Percentiles rank a stretch among this genome's conserved stretches.
Conservation (phyloP, 2,797 vertebrate species). For the Nothura maculosa region DNA sequence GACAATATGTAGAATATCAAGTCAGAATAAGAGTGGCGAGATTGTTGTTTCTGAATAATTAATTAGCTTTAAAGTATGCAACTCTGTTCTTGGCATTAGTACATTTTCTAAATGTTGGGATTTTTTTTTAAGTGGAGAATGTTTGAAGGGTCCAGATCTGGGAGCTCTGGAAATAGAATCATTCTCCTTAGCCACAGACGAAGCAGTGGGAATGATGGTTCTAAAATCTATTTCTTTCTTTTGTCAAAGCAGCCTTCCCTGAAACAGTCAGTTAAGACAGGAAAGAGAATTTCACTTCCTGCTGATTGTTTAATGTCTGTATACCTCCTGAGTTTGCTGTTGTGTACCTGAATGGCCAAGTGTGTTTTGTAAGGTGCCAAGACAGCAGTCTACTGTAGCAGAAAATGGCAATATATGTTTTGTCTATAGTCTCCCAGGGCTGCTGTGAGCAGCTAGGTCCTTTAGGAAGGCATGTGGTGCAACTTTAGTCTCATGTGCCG, state of each 20-base stretch:
- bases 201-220: not conserved
- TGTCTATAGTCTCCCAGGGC: not conserved
- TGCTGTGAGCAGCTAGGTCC: not conserved
- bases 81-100: not conserved
- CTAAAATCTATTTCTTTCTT: not conserved
- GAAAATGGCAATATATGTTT: not conserved
- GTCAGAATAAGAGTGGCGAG: not conserved
- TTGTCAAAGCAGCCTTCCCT: not conserved
- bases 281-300: not conserved
- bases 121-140: not conserved
- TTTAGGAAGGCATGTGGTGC: not conserved
- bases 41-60: not conserved
- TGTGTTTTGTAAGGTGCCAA: not conserved
- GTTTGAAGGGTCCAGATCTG: not conserved
- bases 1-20: not conserved
- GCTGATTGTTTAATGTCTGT: not conserved
- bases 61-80: not conserved
- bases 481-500: not conserved
- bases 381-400: not conserved
- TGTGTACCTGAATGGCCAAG: not conserved
- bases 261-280: not conserved
- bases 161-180: not conserved
- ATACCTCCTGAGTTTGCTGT: not conserved
- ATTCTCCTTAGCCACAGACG: not conserved
- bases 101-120: not conserved